These are phyloP conservation scores for Hypolimnas misippus DNA, from an alignment of 2,888 invertebrate species.

Conservation along the genomic window DNA sequence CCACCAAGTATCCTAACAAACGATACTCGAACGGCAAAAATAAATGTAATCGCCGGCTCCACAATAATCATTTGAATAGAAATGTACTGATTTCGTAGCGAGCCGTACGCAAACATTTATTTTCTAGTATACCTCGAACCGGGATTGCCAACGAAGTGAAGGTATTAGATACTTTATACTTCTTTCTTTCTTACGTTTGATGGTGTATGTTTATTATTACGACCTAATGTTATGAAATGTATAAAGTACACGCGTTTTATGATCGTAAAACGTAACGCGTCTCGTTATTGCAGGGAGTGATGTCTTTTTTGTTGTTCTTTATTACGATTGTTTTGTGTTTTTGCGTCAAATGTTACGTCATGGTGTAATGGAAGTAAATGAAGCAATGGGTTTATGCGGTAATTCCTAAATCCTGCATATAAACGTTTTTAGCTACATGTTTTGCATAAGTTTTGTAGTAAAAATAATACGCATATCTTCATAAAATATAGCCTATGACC, in stretches of 20 bases:
- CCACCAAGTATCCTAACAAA: constrained; percentile 50
- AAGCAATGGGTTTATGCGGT: too few relatives aligned
- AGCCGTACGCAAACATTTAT: constrained; percentile 36
- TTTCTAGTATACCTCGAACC: constrained; percentile 23
- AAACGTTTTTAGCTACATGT: too few relatives aligned
- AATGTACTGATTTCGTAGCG: constrained; percentile 73
- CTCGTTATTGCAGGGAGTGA: constrained; percentile 19
- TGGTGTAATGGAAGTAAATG: too few relatives aligned
- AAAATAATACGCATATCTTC: too few relatives aligned
- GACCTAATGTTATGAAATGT: constrained; percentile 17
- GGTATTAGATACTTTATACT: constrained; percentile 17
- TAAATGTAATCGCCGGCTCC: constrained; percentile 75
- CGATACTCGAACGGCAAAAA: constrained; percentile 63
- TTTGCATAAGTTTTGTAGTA: too few relatives aligned
- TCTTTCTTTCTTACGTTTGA: constrained; percentile 12
- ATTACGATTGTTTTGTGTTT: constrained; percentile 8
- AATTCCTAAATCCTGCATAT: too few relatives aligned
- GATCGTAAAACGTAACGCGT: constrained; percentile 32
- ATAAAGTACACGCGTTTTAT: constrained; percentile 28
- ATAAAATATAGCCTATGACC: too few relatives aligned
- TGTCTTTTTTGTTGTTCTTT: constrained; percentile 24
- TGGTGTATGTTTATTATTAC: constrained; percentile 21
- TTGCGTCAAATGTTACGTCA: too few relatives aligned
- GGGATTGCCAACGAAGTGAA: constrained; percentile 15
- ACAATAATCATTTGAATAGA: constrained; percentile 82